These are phyloP conservation scores for Pogonocichla stellata DNA, from an alignment of 2,113 vertebrate genomes.

Conservation along the genomic window DNA sequence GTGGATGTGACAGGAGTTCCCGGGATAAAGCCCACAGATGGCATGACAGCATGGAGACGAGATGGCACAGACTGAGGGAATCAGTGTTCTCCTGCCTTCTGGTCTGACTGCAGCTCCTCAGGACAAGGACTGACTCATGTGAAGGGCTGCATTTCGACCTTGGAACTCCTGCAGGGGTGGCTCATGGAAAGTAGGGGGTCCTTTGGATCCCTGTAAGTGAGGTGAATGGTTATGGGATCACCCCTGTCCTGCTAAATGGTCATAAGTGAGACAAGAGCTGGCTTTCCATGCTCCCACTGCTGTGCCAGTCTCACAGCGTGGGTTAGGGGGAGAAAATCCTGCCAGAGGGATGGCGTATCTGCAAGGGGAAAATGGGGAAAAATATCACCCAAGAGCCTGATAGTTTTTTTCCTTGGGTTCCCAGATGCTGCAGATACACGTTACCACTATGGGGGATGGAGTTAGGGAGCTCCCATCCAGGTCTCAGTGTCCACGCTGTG, in stretches of 20 bases:
- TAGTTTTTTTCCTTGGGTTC: neutral
- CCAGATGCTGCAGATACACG: neutral
- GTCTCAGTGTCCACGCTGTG: neutral
- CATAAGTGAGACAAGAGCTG: neutral
- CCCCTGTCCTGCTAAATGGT: neutral
- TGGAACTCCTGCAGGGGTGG: neutral
- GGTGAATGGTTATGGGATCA: fast-evolving
- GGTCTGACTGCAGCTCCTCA: neutral
- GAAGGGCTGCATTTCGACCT: neutral
- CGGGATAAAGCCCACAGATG: neutral
- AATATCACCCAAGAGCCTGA: neutral
- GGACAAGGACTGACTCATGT: neutral
- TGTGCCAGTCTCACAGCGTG: neutral
- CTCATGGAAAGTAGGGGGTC: neutral
- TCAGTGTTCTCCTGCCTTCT: neutral
- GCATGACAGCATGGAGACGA: neutral
- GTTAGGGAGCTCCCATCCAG: neutral
- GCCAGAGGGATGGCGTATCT: neutral
- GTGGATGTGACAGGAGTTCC: neutral
- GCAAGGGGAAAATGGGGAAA: neutral
- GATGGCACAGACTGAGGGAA: neutral
- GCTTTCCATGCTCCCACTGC: neutral
- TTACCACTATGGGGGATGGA: neutral
- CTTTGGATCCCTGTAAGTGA: neutral
- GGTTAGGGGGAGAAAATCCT: neutral